Conservation (phyloP, 2,113 vertebrate species). For the Laticauda colubrina region DNA sequence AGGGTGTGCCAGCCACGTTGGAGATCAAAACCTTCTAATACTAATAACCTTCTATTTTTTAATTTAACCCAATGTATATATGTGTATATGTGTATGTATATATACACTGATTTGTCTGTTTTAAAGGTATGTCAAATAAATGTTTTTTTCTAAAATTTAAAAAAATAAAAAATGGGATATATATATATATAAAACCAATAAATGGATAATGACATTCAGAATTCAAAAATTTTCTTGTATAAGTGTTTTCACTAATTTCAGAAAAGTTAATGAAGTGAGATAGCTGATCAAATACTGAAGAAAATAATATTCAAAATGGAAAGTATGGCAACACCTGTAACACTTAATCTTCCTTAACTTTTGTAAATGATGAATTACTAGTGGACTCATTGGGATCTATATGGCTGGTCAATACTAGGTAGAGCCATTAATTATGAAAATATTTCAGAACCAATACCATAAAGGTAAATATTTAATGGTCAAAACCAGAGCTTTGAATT, state of each 20-base stretch:
- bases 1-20: no score
- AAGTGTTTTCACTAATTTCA: neutral
- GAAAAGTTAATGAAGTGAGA: neutral
- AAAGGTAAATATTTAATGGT: neutral
- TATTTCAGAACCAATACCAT: neutral
- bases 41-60: no score
- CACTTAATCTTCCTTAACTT: neutral
- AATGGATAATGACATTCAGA: neutral
- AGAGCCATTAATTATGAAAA: neutral
- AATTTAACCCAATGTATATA: no score
- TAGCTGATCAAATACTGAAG: neutral
- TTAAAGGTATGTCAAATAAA: no score
- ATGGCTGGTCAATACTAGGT: neutral
- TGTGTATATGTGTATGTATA: no score
- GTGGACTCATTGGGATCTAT: neutral
- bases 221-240: neutral
- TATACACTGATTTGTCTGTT: no score
- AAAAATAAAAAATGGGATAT: no score
- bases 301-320: neutral
- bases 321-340: neutral
- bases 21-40: no score
- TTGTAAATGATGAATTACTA: neutral
- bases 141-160: no score
- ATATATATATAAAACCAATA: neutral
- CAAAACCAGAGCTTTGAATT: neutral